Percentiles rank a stretch among this genome's conserved stretches.
Evolutionary conservation across 2,797 vertebrate species (phyloP).

Genomic region (Crocodylus rhombifer): DNA sequence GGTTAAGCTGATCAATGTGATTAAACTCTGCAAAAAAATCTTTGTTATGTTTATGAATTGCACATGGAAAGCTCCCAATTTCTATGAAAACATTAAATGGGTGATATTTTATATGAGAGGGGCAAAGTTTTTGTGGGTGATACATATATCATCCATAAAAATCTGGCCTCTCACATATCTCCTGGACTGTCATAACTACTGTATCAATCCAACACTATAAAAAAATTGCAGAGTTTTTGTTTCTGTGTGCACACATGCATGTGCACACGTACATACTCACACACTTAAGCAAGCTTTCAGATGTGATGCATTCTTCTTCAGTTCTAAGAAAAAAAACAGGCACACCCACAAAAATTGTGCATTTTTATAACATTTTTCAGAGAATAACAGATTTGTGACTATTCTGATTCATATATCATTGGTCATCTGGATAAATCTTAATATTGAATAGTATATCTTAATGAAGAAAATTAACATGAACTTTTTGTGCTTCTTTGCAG

Average conservation of each 20-base stretch:
- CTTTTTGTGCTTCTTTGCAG: background rate
- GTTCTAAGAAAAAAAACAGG: background rate
- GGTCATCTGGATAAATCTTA: background rate
- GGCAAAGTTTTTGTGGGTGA: no score
- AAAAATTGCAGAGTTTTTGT: no score
- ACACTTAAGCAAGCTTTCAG: no score
- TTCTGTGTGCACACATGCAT: no score
- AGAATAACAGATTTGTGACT: background rate
- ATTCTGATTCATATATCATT: background rate
- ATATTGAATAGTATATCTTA: background rate
- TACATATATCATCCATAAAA: no score
- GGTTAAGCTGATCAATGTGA: constrained; percentile 13
- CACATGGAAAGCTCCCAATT: background rate
- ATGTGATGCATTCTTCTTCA: background rate
- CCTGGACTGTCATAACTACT: no score
- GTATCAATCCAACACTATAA: no score
- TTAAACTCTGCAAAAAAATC: background rate
- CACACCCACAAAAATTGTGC: background rate
- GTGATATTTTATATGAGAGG: no score
- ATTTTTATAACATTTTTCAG: background rate
- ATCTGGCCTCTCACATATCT: no score
- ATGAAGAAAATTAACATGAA: background rate
- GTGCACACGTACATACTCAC: no score
- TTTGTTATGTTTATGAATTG: constrained; percentile 7
- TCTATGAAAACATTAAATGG: background rate